These are phyloP conservation scores for Magallana ariakensis DNA, from an alignment of 1,140 invertebrate genomes.

Conservation along the genomic window DNA sequence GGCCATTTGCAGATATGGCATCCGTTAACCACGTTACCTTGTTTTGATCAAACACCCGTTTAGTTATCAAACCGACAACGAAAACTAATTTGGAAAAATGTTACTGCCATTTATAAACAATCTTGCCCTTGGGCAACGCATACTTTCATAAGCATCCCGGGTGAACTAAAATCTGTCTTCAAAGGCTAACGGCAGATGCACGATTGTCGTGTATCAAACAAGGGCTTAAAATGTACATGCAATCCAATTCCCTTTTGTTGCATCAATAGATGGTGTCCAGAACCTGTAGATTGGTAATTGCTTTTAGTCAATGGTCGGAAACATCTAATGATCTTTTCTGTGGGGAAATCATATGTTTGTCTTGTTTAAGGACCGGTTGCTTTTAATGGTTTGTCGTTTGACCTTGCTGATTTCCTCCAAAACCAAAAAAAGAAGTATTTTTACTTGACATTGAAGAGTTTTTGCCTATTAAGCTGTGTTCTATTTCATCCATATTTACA, in stretches of 20 bases:
- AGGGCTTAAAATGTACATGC: neutral
- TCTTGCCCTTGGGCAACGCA: neutral
- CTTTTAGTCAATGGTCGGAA: neutral
- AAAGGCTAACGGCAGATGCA: neutral
- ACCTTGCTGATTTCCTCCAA: too few relatives aligned
- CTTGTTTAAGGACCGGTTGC: too few relatives aligned
- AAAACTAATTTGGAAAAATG: slow-evolving; percentile 8
- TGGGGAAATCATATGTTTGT: too few relatives aligned
- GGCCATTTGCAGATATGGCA: too few relatives aligned
- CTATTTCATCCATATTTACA: too few relatives aligned
- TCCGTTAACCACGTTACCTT: neutral
- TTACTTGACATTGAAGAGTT: too few relatives aligned
- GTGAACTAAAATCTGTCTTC: slow-evolving; percentile 11
- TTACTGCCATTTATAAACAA: neutral
- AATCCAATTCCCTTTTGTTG: slow-evolving; percentile 12
- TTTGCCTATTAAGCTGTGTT: too few relatives aligned
- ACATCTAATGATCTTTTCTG: too few relatives aligned
- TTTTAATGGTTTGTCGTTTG: too few relatives aligned
- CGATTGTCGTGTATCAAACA: neutral
- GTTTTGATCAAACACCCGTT: neutral
- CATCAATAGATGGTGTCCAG: neutral
- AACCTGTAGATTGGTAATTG: neutral
- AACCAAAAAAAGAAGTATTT: too few relatives aligned
- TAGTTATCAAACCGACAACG: slow-evolving; percentile 3
- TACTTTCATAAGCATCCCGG: neutral